These are phyloP conservation scores for Phallusia fumigata DNA, from an alignment of 23 tunicate species.

Conservation along the genomic window DNA sequence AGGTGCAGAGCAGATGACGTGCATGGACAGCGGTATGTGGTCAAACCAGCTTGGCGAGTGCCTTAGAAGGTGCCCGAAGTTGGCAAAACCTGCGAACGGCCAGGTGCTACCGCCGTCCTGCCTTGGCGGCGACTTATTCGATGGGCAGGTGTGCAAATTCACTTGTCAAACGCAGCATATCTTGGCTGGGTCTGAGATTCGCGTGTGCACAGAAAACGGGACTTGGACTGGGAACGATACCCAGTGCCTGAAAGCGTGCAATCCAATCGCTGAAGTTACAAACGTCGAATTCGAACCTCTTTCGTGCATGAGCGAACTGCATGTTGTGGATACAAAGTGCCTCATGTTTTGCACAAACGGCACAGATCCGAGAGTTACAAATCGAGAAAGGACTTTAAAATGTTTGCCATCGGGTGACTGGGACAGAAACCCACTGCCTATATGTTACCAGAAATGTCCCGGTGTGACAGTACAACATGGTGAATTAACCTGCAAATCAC, in stretches of 20 bases:
- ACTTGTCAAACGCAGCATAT: constrained; percentile 44
- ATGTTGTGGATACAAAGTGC: constrained; percentile 18
- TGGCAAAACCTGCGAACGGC: constrained; percentile 35
- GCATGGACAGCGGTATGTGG: constrained; percentile 54
- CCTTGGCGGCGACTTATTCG: constrained; percentile 38
- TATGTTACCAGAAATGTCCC: constrained; percentile 29
- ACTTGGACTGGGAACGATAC: constrained; percentile 38
- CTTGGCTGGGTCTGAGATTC: constrained; percentile 28
- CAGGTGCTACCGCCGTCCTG: constrained; percentile 39
- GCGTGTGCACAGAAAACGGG: constrained; percentile 31
- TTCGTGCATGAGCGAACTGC: constrained; percentile 10
- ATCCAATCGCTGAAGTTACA: background rate
- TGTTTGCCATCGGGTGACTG: constrained; percentile 46
- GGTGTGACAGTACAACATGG: constrained; percentile 27
- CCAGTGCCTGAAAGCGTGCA: constrained; percentile 31
- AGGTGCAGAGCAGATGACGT: constrained; percentile 29
- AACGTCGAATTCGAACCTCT: constrained; percentile 21
- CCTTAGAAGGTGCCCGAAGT: constrained; percentile 40
- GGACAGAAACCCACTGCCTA: constrained; percentile 7
- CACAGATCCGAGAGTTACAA: background rate
- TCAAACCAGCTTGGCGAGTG: constrained; percentile 48
- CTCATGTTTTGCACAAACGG: constrained; percentile 24
- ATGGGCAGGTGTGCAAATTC: constrained; percentile 37
- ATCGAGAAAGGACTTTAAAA: background rate
- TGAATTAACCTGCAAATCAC: constrained; percentile 6